A percentile compares a stretch with the other conserved stretches of the same genome.
Conservation (phyloP, 2,888 invertebrate species). For the Onchidella celtica region DNA sequence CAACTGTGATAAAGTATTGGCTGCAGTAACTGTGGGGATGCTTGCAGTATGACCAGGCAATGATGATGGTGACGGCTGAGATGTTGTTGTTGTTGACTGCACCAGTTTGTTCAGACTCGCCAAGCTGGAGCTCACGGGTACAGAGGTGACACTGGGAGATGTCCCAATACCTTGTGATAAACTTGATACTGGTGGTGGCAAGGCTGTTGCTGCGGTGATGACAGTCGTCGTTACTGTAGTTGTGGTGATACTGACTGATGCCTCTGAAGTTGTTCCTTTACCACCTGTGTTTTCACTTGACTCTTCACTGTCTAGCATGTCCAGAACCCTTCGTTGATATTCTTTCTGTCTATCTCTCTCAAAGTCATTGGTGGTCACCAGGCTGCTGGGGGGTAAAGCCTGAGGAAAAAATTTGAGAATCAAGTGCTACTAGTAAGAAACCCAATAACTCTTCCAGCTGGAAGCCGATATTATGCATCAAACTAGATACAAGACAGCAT, state of each 20-base stretch:
- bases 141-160: constrained; percentile 31
- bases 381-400: neutral
- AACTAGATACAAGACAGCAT: neutral
- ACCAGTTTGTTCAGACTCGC: constrained; percentile 46
- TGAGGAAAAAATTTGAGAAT: neutral
- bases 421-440: no score
- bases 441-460: no score
- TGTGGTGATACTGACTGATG: neutral
- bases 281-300: constrained; percentile 17
- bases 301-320: constrained; percentile 46
- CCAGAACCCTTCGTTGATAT: constrained; percentile 48
- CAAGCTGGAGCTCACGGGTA: constrained; percentile 41
- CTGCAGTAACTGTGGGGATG: neutral
- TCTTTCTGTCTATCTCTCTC: constrained; percentile 52
- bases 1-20: constrained; percentile 23
- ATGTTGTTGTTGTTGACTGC: constrained; percentile 21
- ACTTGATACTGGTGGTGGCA: neutral
- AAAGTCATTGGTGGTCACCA: constrained; percentile 47
- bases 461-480: no score
- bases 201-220: neutral
- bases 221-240: neutral
- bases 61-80: neutral
- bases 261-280: neutral
- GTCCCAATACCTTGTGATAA: neutral
- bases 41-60: neutral